Evolutionary conservation across 2,113 vertebrate species (phyloP).

Genomic region (Perca flavescens): DNA sequence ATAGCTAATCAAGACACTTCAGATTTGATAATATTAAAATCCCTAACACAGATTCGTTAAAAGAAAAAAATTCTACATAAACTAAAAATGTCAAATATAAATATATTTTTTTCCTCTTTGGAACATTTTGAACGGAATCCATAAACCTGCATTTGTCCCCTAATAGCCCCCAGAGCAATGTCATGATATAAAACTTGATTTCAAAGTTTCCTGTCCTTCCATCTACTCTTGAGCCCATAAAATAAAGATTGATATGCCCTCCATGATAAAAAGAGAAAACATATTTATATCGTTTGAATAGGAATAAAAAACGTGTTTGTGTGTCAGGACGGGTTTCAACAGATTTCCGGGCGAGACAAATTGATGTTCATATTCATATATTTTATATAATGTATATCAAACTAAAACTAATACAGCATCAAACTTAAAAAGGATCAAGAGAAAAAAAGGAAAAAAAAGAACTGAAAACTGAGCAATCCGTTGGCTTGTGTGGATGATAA

Average conservation of each 20-base stretch:
- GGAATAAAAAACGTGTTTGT: background rate
- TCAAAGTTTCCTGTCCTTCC: background rate
- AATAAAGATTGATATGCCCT: background rate
- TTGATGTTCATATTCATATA: constrained; percentile 83
- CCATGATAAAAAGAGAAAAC: background rate
- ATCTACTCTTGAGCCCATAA: background rate
- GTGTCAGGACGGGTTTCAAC: constrained; percentile 43
- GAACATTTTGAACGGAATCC: too few species aligned
- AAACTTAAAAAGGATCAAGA: constrained; percentile 83
- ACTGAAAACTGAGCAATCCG: constrained; percentile 60
- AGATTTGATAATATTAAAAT: background rate
- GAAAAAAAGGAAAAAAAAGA: constrained; percentile 47
- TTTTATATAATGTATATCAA: constrained; percentile 88
- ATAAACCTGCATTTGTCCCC: too few species aligned
- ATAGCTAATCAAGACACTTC: background rate
- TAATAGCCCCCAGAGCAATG: too few species aligned
- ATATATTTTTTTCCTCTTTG: too few species aligned
- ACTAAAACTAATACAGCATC: constrained; percentile 88
- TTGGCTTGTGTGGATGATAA: constrained; percentile 69
- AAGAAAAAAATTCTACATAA: too few species aligned
- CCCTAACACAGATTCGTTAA: background rate
- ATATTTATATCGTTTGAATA: background rate
- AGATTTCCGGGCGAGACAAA: constrained; percentile 76
- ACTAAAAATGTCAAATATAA: too few species aligned
- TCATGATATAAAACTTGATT: background rate